phyloP scores from a whole-genome alignment of 2,797 vertebrate species.

The Platyrinchus mystaceus region DNA sequence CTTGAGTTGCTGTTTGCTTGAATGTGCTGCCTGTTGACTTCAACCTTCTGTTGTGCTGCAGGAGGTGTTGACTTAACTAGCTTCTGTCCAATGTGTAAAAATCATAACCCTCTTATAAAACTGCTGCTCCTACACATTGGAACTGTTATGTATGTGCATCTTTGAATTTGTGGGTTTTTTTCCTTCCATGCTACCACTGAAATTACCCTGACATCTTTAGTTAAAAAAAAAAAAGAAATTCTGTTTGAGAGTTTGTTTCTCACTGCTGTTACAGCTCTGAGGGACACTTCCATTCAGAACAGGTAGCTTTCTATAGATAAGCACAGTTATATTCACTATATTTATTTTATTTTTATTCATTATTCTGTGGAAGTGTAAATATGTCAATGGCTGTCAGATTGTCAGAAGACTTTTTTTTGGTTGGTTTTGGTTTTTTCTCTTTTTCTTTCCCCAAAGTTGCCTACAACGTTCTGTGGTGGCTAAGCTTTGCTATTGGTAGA shows the following conservation, averaged over 20 bases:
- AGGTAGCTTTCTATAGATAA: background rate
- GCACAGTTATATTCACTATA: background rate
- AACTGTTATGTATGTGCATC: background rate
- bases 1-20: background rate
- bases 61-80: background rate
- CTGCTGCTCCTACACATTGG: background rate
- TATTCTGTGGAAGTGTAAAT: background rate
- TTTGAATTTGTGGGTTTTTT: background rate
- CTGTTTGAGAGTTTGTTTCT: background rate
- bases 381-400: background rate
- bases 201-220: background rate
- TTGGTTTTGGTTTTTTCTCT: background rate
- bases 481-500: background rate
- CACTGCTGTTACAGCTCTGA: background rate
- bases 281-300: background rate
- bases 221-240: background rate
- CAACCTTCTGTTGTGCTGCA: background rate
- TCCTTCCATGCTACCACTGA: background rate
- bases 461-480: background rate
- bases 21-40: background rate
- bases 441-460: background rate
- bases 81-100: background rate
- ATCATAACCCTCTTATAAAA: background rate
- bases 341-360: background rate
- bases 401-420: background rate